Evolutionary conservation across 2,888 invertebrate species (phyloP).

Genomic region (Netelia fuscicornis): DNA sequence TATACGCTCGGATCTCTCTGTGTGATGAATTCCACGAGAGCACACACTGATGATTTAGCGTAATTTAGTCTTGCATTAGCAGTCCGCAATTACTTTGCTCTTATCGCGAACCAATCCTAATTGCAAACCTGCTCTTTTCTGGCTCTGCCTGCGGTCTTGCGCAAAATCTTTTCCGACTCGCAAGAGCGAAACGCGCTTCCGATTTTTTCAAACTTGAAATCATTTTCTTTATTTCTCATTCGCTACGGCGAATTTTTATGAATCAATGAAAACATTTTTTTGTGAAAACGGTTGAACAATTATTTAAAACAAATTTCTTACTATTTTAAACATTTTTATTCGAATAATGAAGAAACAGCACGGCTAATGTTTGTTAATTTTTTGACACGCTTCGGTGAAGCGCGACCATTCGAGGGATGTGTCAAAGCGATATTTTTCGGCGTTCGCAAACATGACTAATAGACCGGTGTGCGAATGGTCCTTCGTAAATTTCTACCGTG

Average conservation of each 20-base stretch:
- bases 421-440: not conserved
- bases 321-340: too few relatives aligned
- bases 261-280: too few relatives aligned
- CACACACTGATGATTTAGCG: slow-evolving; percentile 66
- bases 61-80: slow-evolving; percentile 72
- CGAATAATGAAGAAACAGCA: not conserved
- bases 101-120: slow-evolving; percentile 69
- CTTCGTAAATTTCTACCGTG: slow-evolving; percentile 47
- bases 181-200: too few relatives aligned
- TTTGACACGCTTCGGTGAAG: not conserved
- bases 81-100: slow-evolving; percentile 69
- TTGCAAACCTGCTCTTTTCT: slow-evolving; percentile 50
- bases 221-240: too few relatives aligned
- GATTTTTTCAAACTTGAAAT: too few relatives aligned
- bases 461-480: slow-evolving; percentile 30
- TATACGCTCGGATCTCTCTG: slow-evolving; percentile 42
- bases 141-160: not conserved
- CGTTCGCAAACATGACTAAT: slow-evolving; percentile 63
- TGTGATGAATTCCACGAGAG: slow-evolving; percentile 54
- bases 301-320: too few relatives aligned
- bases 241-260: too few relatives aligned
- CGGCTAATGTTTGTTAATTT: not conserved
- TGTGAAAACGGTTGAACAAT: too few relatives aligned
- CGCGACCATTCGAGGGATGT: not conserved
- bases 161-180: not conserved